These are phyloP conservation scores for Numenius arquata DNA, from an alignment of 2,113 vertebrate genomes.

Conservation along the genomic window DNA sequence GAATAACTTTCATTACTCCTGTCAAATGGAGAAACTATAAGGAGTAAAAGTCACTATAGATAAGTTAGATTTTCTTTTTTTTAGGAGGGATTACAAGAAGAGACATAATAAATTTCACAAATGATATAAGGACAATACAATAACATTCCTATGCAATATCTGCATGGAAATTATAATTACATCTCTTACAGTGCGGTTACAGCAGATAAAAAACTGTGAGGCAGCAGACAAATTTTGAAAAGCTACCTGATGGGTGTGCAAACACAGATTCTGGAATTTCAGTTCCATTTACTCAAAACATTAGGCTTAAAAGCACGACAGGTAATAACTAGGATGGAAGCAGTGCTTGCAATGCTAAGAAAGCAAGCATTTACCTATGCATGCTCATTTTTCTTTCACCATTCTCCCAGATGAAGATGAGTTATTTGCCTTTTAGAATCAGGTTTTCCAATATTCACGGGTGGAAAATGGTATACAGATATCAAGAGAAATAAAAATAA, in stretches of 20 bases:
- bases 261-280: not conserved
- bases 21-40: not conserved
- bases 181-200: not conserved
- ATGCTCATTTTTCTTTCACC: not conserved
- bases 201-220: not conserved
- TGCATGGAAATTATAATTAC: not conserved
- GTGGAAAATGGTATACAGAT: not conserved
- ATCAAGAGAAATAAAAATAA: not conserved
- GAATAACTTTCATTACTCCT: not conserved
- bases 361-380: not conserved
- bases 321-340: not conserved
- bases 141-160: not conserved
- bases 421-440: not conserved
- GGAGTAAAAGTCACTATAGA: not conserved
- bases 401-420: not conserved
- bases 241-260: not conserved
- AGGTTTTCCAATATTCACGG: not conserved
- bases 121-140: not conserved
- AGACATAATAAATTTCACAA: not conserved
- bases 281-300: not conserved
- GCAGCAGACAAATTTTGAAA: not conserved
- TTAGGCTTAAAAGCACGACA: not conserved
- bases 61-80: not conserved
- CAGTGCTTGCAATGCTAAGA: not conserved
- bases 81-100: not conserved